Conservation (phyloP, 2,888 invertebrate species). For the Phymatocera aterrima region DNA sequence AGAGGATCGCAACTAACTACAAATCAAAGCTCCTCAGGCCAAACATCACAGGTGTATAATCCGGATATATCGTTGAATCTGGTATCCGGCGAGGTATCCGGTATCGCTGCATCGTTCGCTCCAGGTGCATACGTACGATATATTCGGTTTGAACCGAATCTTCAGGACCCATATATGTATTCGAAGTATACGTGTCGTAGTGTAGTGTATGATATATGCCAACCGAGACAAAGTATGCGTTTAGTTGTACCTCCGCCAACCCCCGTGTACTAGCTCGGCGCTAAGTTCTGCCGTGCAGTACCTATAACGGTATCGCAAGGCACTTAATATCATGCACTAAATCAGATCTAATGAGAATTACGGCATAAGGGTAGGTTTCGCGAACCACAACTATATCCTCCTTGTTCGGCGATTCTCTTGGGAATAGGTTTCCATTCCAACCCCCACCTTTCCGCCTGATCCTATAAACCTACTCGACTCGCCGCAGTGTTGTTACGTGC, state of each 20-base stretch:
- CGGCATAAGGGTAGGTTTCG: slow-evolving; percentile 7
- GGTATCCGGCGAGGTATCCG: no score
- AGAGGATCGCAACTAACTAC: slow-evolving; percentile 6
- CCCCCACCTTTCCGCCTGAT: not conserved
- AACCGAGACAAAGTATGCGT: slow-evolving; percentile 16
- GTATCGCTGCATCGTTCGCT: slow-evolving; percentile 12
- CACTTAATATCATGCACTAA: slow-evolving; percentile 39
- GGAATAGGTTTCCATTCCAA: no score
- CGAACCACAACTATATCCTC: not conserved
- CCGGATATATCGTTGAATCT: not conserved
- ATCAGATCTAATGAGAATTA: slow-evolving; percentile 42
- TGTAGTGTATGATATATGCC: no score
- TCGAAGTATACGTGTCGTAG: no score
- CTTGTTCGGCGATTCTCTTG: not conserved
- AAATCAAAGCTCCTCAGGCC: not conserved
- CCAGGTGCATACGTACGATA: no score
- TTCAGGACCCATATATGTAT: not conserved
- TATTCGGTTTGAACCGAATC: slow-evolving; percentile 26
- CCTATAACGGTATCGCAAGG: slow-evolving; percentile 33
- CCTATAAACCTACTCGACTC: not conserved
- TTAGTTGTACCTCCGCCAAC: slow-evolving; percentile 5
- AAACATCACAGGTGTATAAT: not conserved
- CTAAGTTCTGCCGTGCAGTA: slow-evolving; percentile 29
- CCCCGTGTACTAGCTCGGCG: no score
- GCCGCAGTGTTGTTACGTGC: not conserved